Evolutionary conservation across 2,888 invertebrate species (phyloP).

Genomic region (Sacculina carcini): DNA sequence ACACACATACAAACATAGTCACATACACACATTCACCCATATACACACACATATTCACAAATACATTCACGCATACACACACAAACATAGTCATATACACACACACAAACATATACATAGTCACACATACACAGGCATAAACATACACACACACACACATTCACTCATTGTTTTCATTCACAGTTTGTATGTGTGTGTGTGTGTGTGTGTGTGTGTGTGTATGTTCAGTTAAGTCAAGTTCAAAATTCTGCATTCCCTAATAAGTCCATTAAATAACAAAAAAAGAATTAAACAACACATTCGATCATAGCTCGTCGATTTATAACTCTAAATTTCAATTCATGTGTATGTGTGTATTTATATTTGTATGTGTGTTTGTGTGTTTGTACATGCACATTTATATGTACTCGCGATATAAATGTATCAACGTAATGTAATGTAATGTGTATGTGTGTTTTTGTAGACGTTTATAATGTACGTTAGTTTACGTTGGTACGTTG

Average conservation of each 20-base stretch:
- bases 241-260: neutral
- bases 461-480: neutral
- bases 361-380: too few species aligned
- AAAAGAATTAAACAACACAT: too few species aligned
- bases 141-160: too few species aligned
- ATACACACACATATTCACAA: neutral
- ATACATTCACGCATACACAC: constrained; percentile 5
- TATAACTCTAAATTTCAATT: neutral
- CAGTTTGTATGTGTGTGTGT: too few species aligned
- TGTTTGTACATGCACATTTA: too few species aligned
- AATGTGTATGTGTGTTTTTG: neutral
- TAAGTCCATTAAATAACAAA: neutral
- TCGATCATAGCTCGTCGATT: too few species aligned
- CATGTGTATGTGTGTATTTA: neutral
- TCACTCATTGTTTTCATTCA: neutral
- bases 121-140: too few species aligned
- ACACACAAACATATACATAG: too few species aligned
- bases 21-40: neutral
- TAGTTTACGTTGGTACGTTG: too few species aligned
- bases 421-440: too few species aligned
- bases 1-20: too few species aligned
- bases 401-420: too few species aligned
- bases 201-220: constrained; percentile 3
- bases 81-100: constrained; percentile 1
- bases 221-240: neutral